Evolutionary conservation across 2,797 vertebrate genomes (phyloP).

Genomic region (Onychomys leucogaster): DNA sequence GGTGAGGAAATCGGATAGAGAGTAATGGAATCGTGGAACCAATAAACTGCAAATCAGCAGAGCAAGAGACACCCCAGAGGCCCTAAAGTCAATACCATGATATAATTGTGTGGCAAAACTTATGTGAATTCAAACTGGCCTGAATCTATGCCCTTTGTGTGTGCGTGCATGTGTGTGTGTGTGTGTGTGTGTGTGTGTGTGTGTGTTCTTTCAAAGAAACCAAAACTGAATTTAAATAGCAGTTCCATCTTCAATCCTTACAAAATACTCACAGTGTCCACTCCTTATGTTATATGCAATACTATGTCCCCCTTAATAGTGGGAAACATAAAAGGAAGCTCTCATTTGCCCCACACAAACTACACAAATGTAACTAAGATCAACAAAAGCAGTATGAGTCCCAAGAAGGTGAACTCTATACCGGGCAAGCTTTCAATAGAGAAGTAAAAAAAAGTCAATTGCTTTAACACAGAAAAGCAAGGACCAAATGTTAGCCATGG

Average conservation of each 20-base stretch:
- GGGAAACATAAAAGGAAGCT: background rate
- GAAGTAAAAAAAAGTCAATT: background rate
- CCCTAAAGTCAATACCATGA: constrained; percentile 75
- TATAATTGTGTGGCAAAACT: constrained; percentile 73
- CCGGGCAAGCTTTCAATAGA: background rate
- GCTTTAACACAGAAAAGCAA: background rate
- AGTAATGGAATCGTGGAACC: constrained; percentile 70
- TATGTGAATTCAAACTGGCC: constrained; percentile 71
- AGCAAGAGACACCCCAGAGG: constrained; percentile 68
- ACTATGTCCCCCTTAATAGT: background rate
- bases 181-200: constrained; percentile 44
- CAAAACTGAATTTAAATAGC: constrained; percentile 16
- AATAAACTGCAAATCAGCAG: constrained; percentile 77
- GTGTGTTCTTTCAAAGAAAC: constrained; percentile 43
- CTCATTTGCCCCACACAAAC: constrained; percentile 42
- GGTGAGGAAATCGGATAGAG: constrained; percentile 70
- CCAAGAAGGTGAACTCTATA: background rate
- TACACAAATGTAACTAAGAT: background rate
- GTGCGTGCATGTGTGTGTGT: background rate
- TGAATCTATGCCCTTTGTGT: background rate
- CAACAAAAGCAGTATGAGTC: background rate
- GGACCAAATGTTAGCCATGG: background rate
- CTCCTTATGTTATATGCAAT: background rate
- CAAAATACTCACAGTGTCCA: background rate
- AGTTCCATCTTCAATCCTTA: constrained; percentile 49